Conservation (phyloP, 2,888 invertebrate species). For the Drosophila yooni region DNA sequence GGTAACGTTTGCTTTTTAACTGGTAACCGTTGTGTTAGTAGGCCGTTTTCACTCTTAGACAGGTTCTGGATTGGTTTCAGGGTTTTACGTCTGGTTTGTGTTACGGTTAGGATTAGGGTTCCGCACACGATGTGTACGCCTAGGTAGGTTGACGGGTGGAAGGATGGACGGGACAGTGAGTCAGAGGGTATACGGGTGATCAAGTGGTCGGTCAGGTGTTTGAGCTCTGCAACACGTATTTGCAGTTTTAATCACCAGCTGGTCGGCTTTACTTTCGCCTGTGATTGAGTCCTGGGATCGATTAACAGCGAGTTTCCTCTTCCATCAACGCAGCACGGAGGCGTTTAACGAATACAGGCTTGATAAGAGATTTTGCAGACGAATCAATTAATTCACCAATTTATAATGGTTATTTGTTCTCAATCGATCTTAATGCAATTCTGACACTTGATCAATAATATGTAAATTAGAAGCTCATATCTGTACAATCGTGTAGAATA, state of each 20-base stretch:
- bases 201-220: neutral
- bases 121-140: neutral
- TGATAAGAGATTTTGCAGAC: neutral
- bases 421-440: neutral
- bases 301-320: neutral
- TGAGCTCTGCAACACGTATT: conserved; percentile 20
- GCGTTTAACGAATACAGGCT: neutral
- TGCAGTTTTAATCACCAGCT: conserved; percentile 59
- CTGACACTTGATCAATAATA: neutral
- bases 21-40: conserved; percentile 25
- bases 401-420: neutral
- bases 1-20: conserved; percentile 42
- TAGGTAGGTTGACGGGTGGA: neutral
- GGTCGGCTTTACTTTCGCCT: conserved; percentile 41
- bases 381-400: neutral
- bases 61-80: conserved; percentile 29
- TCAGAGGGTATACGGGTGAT: neutral
- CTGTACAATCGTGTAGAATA: neutral
- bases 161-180: neutral
- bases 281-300: neutral
- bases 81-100: conserved; percentile 23
- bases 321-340: neutral
- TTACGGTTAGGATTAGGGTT: conserved; percentile 12
- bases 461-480: neutral
- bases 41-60: conserved; percentile 25